A percentile compares a stretch with the other conserved stretches of the same genome.
These are phyloP conservation scores for Pseudomyrmex flavicornis DNA, from an alignment of 1,140 invertebrate genomes.

Conservation along the genomic window DNA sequence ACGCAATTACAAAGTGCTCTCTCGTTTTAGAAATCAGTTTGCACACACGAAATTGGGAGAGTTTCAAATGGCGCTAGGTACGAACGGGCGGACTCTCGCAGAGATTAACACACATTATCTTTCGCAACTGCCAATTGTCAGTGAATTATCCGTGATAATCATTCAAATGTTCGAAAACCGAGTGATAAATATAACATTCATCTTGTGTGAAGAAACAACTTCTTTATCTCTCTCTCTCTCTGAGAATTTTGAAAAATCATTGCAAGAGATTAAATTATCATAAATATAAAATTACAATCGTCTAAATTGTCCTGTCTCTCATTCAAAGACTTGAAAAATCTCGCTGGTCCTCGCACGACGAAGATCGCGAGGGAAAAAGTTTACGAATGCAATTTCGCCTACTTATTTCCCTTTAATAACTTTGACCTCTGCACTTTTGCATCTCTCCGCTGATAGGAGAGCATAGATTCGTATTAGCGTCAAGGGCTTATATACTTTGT, in stretches of 20 bases:
- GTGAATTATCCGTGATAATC: conserved; percentile 4
- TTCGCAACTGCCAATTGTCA: conserved; percentile 2
- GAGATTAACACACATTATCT: conserved; percentile 13
- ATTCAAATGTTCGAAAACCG: background rate
- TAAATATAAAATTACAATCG: too few relatives aligned
- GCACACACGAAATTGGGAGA: conserved; percentile 6
- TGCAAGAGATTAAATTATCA: too few relatives aligned
- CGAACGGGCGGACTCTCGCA: background rate
- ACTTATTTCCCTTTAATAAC: conserved; percentile 43
- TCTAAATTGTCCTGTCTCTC: background rate
- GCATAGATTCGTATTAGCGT: conserved; percentile 63
- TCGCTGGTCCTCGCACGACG: background rate
- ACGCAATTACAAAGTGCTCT: conserved; percentile 52
- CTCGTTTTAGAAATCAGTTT: conserved; percentile 47
- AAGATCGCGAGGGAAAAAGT: conserved; percentile 34
- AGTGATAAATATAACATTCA: background rate
- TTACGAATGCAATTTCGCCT: conserved; percentile 47
- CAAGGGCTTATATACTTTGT: conserved; percentile 58
- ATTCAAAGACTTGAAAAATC: background rate
- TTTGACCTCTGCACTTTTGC: conserved; percentile 58
- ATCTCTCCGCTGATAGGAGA: conserved; percentile 39
- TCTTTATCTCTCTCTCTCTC: too few relatives aligned
- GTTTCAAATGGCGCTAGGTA: conserved; percentile 28
- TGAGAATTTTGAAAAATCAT: too few relatives aligned
- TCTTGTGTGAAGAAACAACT: too few relatives aligned